These are phyloP conservation scores for Drosophila chauvacae DNA, from an alignment of 1,140 invertebrate genomes.

Conservation along the genomic window DNA sequence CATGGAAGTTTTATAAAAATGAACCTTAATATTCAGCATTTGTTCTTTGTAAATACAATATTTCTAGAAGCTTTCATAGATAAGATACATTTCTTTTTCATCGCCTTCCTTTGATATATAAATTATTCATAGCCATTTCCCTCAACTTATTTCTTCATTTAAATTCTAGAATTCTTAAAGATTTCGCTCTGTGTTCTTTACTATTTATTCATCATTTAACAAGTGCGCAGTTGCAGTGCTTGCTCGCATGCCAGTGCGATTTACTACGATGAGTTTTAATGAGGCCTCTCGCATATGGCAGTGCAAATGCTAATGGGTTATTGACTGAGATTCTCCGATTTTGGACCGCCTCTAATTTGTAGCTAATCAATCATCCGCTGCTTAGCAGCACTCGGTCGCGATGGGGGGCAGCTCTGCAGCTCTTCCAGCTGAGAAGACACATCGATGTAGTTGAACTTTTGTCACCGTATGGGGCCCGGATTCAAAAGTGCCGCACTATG, in stretches of 20 bases:
- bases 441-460: constrained; percentile 41
- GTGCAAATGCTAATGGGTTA: constrained; percentile 20
- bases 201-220: constrained; percentile 1
- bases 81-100: not conserved
- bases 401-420: constrained; percentile 7
- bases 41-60: no score
- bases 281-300: constrained; percentile 18
- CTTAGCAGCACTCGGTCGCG: constrained; percentile 19
- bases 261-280: constrained; percentile 21
- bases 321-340: constrained; percentile 3
- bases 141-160: not conserved
- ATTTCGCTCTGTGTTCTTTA: constrained; percentile 1
- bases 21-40: not conserved
- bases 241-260: constrained; percentile 21
- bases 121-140: not conserved
- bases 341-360: constrained; percentile 38
- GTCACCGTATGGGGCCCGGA: constrained; percentile 31
- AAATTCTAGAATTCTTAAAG: not conserved
- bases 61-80: not conserved
- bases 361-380: constrained; percentile 39
- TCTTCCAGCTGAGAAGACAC: constrained; percentile 13
- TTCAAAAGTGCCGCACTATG: constrained; percentile 24
- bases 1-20: not conserved
- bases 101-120: not conserved
- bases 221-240: constrained; percentile 40